Evolutionary conservation across 1,140 invertebrate species (phyloP), one percentile per base, ranked within the genome.

Genomic region (Stegodyphus dumicola): DNA sequence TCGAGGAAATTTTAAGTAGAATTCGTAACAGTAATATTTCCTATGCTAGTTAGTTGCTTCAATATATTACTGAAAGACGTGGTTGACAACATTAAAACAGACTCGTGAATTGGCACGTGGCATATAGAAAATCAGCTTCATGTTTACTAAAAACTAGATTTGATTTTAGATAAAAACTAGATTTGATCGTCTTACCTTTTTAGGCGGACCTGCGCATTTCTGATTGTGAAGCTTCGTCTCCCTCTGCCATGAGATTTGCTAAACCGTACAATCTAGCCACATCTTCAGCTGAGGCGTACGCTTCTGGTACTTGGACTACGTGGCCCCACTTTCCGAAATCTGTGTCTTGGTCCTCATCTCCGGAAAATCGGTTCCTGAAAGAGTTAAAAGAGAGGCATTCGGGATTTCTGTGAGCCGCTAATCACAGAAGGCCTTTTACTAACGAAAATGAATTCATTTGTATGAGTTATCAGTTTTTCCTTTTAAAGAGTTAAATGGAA

Each of bases 301-400:
- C 56, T 15, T 79, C 71, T 6, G 77, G 77, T 6, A 75, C 73
- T 52, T 86, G 70, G 7, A 86, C 85, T 5, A 86, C 85, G 54
- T 76, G 75, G 0, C 85, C 85, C 85, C 85, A 86, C 33, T 80
- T 86, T 7, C 85, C 85, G 10, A 80, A 75, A 56, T 85, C 73
- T 5, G 51, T 5, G 6, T 18, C 17, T 13, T 64, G 56, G 1
- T n/a, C 67, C 10, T 85, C 84, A 7, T 83, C 79, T 2, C 69
- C 79, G 0, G 48, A 33, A 6, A 52, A 80, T 2, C 64, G 17
- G 53, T 83, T 83, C 10, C 79, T 83, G 71, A 53, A 74, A 74
- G 5, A 18, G 0, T 10, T 18, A 52, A 33, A 33, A 33, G 33
- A 33, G 33, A 33, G 3, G 3, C 33, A 33, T 1, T 33, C 33